These are phyloP conservation scores for Abramis brama DNA, from an alignment of 2,113 vertebrate genomes.

Conservation along the genomic window DNA sequence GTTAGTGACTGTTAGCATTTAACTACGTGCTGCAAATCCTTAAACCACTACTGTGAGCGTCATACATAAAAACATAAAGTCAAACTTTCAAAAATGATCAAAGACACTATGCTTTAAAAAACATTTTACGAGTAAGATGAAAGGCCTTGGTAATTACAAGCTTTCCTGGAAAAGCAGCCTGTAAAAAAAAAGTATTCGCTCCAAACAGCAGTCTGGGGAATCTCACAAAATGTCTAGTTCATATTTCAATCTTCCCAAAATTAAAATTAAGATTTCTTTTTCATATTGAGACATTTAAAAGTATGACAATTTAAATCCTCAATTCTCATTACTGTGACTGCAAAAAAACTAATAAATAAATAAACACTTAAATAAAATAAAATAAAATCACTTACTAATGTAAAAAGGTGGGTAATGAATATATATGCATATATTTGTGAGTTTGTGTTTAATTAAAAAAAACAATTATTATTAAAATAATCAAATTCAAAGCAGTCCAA, in stretches of 20 bases:
- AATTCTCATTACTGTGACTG: neutral
- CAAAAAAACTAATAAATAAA: neutral
- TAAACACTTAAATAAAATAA: too few relatives aligned
- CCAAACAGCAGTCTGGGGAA: neutral
- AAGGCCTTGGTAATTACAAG: conserved; percentile 19
- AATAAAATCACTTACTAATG: too few relatives aligned
- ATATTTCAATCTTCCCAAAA: neutral
- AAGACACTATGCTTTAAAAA: neutral
- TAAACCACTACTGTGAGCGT: neutral
- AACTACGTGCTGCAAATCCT: conserved; percentile 4
- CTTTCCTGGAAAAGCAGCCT: neutral
- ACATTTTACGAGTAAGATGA: neutral
- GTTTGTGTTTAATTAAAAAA: neutral
- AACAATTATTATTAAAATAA: neutral
- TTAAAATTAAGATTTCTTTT: neutral
- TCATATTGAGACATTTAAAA: neutral
- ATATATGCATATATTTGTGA: too few relatives aligned
- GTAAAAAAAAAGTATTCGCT: neutral
- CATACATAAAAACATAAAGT: neutral
- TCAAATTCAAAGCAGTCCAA: neutral
- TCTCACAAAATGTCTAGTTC: neutral
- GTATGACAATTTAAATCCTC: neutral
- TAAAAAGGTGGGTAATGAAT: too few relatives aligned
- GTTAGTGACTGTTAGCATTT: neutral
- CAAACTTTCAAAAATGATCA: conserved; percentile 12